Evolutionary conservation across 2,113 vertebrate species (phyloP).

Genomic region (Anoplopoma fimbria): DNA sequence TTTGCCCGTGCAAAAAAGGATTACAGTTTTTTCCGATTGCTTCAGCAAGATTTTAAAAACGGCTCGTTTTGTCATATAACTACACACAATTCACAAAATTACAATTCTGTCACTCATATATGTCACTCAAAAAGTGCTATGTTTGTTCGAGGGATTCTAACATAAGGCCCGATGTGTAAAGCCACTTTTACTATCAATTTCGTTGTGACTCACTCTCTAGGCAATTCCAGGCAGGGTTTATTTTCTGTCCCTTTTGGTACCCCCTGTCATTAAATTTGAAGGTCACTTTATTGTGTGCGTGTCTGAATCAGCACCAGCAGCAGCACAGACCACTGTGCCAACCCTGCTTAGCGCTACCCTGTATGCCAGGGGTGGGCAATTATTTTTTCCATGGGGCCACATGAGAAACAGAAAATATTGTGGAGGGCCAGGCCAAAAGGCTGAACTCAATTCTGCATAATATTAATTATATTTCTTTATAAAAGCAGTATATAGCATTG

Average conservation of each 20-base stretch:
- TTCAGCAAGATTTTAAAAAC: no score
- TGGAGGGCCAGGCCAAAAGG: no score
- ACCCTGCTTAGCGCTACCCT: slow-evolving; percentile 35
- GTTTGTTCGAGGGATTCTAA: not conserved
- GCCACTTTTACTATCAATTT: not conserved
- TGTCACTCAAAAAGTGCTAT: not conserved
- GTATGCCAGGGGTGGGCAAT: no score
- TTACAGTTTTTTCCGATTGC: no score
- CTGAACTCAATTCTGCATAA: no score
- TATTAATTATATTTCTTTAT: no score
- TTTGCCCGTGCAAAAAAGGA: not conserved
- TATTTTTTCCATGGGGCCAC: no score
- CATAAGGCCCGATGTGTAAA: not conserved
- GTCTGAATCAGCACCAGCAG: slow-evolving; percentile 13
- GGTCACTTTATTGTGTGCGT: slow-evolving; percentile 44
- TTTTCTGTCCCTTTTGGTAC: slow-evolving; percentile 3
- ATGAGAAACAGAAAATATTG: no score
- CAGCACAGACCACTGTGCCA: slow-evolving; percentile 30
- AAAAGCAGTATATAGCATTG: no score
- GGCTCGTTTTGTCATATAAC: no score
- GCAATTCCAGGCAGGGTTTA: slow-evolving; percentile 5
- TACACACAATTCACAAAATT: no score
- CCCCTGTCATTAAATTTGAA: slow-evolving; percentile 46
- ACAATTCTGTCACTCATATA: not conserved
- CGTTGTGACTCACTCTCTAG: slow-evolving; percentile 19